Percentiles rank a stretch among this genome's conserved stretches.
phyloP scores from a whole-genome alignment of 2,888 invertebrate species.

The Dryococelus australis region DNA sequence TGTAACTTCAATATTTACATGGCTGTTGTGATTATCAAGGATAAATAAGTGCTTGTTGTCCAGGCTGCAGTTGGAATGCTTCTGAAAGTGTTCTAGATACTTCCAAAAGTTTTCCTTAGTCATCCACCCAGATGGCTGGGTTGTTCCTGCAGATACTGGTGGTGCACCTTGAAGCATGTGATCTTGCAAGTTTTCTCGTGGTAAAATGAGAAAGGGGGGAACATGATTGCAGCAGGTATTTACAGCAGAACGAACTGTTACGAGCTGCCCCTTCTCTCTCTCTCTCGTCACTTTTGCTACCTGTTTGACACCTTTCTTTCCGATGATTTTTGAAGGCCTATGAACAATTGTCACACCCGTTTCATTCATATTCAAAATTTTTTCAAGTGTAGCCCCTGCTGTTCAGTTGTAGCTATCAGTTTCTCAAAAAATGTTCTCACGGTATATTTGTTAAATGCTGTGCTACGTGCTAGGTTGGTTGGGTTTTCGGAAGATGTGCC shows the following conservation, averaged over 20 bases:
- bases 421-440: neutral
- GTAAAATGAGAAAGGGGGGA: slow-evolving; percentile 24
- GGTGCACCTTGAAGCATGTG: neutral
- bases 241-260: slow-evolving; percentile 28
- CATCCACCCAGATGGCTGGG: neutral
- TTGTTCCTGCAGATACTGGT: neutral
- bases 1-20: slow-evolving; percentile 20
- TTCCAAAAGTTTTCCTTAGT: neutral
- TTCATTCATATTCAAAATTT: slow-evolving; percentile 23
- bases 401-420: neutral
- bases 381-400: neutral
- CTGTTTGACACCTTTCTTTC: slow-evolving; percentile 28
- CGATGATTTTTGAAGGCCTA: slow-evolving; percentile 21
- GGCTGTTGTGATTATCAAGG: slow-evolving; percentile 21
- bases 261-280: slow-evolving; percentile 22
- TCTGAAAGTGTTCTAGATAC: neutral
- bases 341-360: slow-evolving; percentile 18
- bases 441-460: neutral
- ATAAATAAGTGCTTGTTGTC: slow-evolving; percentile 25
- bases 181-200: slow-evolving; percentile 20
- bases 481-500: no score
- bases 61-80: slow-evolving; percentile 25
- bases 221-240: slow-evolving; percentile 19
- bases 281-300: slow-evolving; percentile 22
- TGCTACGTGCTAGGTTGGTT: neutral